Evolutionary conservation across 37 sponge, comb jelly and placozoan genomes (phyloP).

Genomic region (Tethya wilhelma): DNA sequence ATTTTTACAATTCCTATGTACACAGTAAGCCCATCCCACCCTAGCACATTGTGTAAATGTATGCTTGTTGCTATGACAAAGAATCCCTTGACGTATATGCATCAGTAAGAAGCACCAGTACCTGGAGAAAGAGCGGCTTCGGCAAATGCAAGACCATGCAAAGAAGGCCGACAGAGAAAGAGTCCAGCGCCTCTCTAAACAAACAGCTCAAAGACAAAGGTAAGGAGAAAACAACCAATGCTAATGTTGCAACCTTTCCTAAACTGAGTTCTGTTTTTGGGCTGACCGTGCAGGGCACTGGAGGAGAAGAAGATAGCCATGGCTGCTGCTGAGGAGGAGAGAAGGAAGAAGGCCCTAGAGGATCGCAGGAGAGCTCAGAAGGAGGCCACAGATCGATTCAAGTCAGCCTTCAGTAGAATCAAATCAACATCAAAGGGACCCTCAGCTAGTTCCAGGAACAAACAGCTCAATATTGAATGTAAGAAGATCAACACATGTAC

Average conservation of each 20-base stretch:
- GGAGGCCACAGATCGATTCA: slow-evolving; percentile 62
- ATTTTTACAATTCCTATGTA: too few species aligned
- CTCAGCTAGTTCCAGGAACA: background rate
- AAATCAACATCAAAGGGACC: background rate
- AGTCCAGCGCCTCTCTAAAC: slow-evolving; percentile 55
- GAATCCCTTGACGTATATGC: background rate
- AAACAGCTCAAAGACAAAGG: slow-evolving; percentile 70
- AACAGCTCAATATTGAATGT: background rate
- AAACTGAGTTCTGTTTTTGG: background rate
- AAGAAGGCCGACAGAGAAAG: slow-evolving; percentile 14
- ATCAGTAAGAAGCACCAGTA: slow-evolving; percentile 51
- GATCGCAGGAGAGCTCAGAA: slow-evolving; percentile 51
- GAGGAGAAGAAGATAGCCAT: slow-evolving; percentile 63
- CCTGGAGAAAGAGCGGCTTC: slow-evolving; percentile 36
- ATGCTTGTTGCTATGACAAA: background rate
- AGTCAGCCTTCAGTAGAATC: slow-evolving; percentile 19
- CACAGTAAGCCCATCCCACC: too few species aligned
- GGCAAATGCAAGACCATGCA: background rate
- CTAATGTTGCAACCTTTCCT: background rate
- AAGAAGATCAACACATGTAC: background rate
- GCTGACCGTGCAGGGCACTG: slow-evolving; percentile 50
- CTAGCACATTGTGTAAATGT: background rate
- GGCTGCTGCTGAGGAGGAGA: slow-evolving; percentile 67
- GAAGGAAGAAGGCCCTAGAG: slow-evolving; percentile 64
- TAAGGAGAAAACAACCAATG: background rate